Conservation (phyloP, 2,113 vertebrate genomes). For the Coreoperca whiteheadi region DNA sequence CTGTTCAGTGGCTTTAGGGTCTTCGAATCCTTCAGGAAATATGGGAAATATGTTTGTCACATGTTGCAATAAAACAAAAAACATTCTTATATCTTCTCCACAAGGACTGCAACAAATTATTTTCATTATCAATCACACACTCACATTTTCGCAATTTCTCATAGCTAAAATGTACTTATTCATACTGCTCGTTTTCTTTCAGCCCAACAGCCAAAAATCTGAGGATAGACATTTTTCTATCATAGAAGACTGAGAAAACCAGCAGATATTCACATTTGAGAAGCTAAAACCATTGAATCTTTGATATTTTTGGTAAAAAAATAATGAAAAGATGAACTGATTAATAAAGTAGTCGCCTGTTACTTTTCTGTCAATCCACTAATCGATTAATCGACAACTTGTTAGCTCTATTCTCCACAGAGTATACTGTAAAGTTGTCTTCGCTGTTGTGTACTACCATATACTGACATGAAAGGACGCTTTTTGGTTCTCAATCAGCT, state of each 20-base stretch:
- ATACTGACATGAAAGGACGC: slow-evolving; percentile 43
- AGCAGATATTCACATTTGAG: not conserved
- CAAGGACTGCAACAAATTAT: not conserved
- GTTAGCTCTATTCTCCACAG: not conserved
- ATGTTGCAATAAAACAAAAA: slow-evolving; percentile 14
- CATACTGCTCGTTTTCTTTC: not conserved
- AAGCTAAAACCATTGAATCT: not conserved
- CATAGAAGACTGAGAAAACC: not conserved
- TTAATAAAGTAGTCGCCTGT: not conserved
- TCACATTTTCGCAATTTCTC: not conserved
- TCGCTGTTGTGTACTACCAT: not conserved
- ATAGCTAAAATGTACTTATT: not conserved
- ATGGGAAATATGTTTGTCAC: slow-evolving; percentile 2
- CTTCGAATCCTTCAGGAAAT: not conserved
- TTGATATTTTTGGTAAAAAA: not conserved
- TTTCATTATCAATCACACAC: not conserved
- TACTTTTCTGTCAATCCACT: not conserved
- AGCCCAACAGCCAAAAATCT: not conserved
- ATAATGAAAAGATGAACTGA: not conserved
- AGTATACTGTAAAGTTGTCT: not conserved
- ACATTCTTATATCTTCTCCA: not conserved
- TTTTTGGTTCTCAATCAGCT: slow-evolving; percentile 4
- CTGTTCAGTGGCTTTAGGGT: not conserved
- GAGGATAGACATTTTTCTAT: no score
- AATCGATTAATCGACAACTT: not conserved